These are phyloP conservation scores for Yoshiicerus persimilis DNA, from an alignment of 1,140 invertebrate genomes.

Conservation along the genomic window DNA sequence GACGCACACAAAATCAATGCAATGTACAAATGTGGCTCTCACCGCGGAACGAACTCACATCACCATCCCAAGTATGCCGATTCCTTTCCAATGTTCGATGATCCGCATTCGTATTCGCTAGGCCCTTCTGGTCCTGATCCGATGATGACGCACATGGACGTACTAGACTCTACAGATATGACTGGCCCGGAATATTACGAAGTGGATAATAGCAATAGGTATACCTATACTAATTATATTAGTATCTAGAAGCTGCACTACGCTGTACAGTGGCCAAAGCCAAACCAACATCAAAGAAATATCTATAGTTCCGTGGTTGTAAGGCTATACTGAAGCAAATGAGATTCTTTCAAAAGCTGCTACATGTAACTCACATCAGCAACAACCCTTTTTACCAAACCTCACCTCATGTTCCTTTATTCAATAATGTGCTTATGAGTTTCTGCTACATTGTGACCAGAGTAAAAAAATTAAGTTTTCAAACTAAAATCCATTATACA, in stretches of 20 bases:
- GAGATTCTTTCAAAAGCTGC: not conserved
- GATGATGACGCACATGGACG: not conserved
- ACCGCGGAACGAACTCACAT: not conserved
- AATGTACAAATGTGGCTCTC: conserved; percentile 27
- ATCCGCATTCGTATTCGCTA: not conserved
- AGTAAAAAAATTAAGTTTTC: too few species aligned
- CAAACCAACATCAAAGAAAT: not conserved
- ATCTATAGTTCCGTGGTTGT: not conserved
- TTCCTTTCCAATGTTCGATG: not conserved
- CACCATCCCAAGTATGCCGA: not conserved
- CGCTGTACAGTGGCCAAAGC: not conserved
- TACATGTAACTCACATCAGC: not conserved
- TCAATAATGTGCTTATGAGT: not conserved
- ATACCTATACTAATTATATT: not conserved
- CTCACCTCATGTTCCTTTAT: not conserved
- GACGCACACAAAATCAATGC: conserved; percentile 34
- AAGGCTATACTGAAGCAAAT: not conserved
- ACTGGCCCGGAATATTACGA: not conserved
- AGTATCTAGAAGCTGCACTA: not conserved
- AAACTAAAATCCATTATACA: not conserved
- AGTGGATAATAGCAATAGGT: not conserved
- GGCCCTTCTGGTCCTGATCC: not conserved
- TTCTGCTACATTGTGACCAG: not conserved
- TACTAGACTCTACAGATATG: not conserved
- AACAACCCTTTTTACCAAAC: not conserved